phyloP scores from a whole-genome alignment of 2,888 invertebrate genomes.

The Drosophila silvestris region DNA sequence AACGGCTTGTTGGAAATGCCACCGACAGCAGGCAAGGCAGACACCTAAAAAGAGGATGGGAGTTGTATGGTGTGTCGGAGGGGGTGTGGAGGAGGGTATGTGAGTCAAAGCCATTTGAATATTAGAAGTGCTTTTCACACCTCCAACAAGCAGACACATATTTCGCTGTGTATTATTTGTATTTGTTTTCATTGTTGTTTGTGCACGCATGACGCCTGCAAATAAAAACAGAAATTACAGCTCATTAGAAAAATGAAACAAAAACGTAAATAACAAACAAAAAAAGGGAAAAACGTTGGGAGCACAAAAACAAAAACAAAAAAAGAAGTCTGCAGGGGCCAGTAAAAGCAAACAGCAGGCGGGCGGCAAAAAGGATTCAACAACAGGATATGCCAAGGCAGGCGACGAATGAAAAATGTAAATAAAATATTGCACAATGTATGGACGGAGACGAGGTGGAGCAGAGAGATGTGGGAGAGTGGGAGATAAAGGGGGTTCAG shows the following conservation, averaged over 20 bases:
- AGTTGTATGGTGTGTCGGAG: not conserved
- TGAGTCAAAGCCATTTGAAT: constrained; percentile 63
- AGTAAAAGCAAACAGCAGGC: constrained; percentile 75
- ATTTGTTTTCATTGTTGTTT: constrained; percentile 46
- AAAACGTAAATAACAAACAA: constrained; percentile 79
- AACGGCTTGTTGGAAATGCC: constrained; percentile 6
- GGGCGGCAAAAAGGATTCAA: constrained; percentile 73
- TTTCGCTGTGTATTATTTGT: constrained; percentile 19
- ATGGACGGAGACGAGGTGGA: constrained; percentile 22
- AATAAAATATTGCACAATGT: constrained; percentile 75
- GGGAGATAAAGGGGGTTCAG: constrained; percentile 3
- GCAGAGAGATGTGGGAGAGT: constrained; percentile 4
- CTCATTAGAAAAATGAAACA: constrained; percentile 83
- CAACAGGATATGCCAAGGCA: constrained; percentile 70
- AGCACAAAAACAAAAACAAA: constrained; percentile 19
- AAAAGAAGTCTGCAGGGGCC: constrained; percentile 42
- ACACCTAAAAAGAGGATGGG: not conserved
- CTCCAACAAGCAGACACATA: constrained; percentile 51
- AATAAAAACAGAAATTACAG: constrained; percentile 83
- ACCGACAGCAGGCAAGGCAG: constrained; percentile 1
- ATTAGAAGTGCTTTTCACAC: constrained; percentile 77
- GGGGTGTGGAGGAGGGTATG: not conserved
- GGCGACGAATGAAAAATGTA: constrained; percentile 78
- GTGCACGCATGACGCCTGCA: constrained; percentile 79
- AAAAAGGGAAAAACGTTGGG: constrained; percentile 26